A percentile compares a stretch with the other conserved stretches of the same genome.
Conservation (phyloP, 92 coral and sea anemone species). For the Meandrina meandrites region DNA sequence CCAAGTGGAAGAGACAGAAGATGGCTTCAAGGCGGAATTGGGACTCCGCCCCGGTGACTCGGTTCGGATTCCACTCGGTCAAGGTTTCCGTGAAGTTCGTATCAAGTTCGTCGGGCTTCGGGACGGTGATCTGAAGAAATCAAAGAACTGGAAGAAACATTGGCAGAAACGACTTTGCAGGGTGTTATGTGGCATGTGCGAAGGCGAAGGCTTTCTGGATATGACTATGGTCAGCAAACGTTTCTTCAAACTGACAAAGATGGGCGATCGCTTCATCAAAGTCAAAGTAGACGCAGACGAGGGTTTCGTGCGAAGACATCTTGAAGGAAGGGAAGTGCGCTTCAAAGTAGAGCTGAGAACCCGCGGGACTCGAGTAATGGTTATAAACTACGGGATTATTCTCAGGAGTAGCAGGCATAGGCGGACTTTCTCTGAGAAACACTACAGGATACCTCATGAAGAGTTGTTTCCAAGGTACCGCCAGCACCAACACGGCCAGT, state of each 20-base stretch:
- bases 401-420: constrained; percentile 56
- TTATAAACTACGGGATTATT: constrained; percentile 75
- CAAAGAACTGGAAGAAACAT: constrained; percentile 58
- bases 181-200: constrained; percentile 74
- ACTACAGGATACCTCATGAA: constrained; percentile 58
- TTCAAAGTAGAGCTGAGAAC: constrained; percentile 78
- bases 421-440: constrained; percentile 43
- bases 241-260: constrained; percentile 61
- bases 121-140: constrained; percentile 38
- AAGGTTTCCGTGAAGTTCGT: constrained; percentile 62
- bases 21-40: constrained; percentile 66
- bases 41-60: constrained; percentile 82
- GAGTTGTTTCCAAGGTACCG: constrained; percentile 79
- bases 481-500: constrained; percentile 75
- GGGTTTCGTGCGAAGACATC: constrained; percentile 69
- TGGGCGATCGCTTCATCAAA: constrained; percentile 81
- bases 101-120: constrained; percentile 78
- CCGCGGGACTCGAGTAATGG: constrained; percentile 47
- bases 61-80: constrained; percentile 74
- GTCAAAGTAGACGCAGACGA: constrained; percentile 71
- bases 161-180: constrained; percentile 88
- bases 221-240: constrained; percentile 53
- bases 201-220: constrained; percentile 54
- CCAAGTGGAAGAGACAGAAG: constrained; percentile 35
- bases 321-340: constrained; percentile 79